Percentiles rank a stretch among this genome's conserved stretches.
phyloP scores from a whole-genome alignment of 1,140 invertebrate genomes.

The Fragariocoptes setiger region DNA sequence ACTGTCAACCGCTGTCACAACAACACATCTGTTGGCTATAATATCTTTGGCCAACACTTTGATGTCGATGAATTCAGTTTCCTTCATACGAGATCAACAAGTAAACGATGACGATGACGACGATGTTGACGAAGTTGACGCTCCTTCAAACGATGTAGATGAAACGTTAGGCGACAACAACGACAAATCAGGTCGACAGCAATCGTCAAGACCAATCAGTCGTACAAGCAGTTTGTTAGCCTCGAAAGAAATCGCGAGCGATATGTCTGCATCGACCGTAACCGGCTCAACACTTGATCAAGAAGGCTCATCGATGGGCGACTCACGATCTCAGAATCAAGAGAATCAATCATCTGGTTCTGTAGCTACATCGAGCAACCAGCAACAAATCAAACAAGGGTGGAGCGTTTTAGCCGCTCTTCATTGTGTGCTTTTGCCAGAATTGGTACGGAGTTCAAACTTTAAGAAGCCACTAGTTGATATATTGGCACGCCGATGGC shows the following conservation, averaged over 20 bases:
- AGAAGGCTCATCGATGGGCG: no score
- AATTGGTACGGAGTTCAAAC: constrained; percentile 34
- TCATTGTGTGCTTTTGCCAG: constrained; percentile 77
- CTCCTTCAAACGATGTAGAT: no score
- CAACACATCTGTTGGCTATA: constrained; percentile 71
- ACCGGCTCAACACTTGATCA: no score
- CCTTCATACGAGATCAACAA: constrained; percentile 29
- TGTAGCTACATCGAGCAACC: constrained; percentile 44
- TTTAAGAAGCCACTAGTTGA: constrained; percentile 81
- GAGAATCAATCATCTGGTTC: no score
- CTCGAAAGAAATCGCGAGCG: no score
- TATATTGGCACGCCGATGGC: constrained; percentile 85
- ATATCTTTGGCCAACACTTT: constrained; percentile 80
- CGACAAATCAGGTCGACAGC: no score
- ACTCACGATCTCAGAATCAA: no score
- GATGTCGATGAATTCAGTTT: constrained; percentile 89
- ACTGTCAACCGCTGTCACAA: constrained; percentile 66
- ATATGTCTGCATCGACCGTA: no score
- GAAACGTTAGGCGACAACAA: no score
- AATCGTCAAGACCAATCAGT: no score
- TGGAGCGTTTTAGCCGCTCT: constrained; percentile 81
- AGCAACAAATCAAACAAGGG: constrained; percentile 69
- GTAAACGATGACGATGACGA: constrained; percentile 13
- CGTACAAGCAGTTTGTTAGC: no score
- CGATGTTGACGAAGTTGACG: constrained; percentile 8